phyloP scores from a whole-genome alignment of 2,797 vertebrate genomes.

The Aulostomus chinensis region DNA sequence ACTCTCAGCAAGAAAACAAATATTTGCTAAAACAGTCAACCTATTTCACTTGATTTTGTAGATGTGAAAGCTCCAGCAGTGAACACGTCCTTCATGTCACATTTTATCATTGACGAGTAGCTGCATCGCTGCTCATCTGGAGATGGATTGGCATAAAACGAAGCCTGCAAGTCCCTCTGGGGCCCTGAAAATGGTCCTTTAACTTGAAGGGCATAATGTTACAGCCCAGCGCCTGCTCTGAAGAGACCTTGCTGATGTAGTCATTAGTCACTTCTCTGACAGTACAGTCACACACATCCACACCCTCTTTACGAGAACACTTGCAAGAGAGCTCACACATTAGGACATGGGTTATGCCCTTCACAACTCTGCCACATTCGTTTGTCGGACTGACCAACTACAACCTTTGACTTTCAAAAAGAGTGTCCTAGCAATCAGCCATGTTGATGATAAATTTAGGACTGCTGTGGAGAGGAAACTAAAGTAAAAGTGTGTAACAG shows the following conservation, averaged over 20 bases:
- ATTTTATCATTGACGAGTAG: slow-evolving; percentile 7
- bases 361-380: background rate
- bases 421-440: slow-evolving; percentile 7
- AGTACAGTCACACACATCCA: slow-evolving; percentile 23
- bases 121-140: slow-evolving; percentile 2
- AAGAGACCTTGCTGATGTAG: slow-evolving; percentile 42
- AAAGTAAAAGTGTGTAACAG: no score
- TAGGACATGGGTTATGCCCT: slow-evolving; percentile 5
- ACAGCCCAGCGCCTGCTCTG: slow-evolving; percentile 21
- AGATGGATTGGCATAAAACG: slow-evolving; percentile 15
- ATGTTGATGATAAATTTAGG: slow-evolving; percentile 12
- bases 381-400: slow-evolving; percentile 19
- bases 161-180: slow-evolving; percentile 23
- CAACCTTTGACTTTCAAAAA: slow-evolving; percentile 13
- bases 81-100: background rate
- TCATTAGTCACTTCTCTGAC: slow-evolving; percentile 56
- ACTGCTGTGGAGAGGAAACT: background rate
- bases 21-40: background rate
- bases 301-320: background rate
- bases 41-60: no score
- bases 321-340: slow-evolving; percentile 11
- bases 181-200: slow-evolving; percentile 27
- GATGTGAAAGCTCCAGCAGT: background rate
- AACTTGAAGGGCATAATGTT: slow-evolving; percentile 36
- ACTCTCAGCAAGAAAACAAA: background rate